Evolutionary conservation across 2,888 invertebrate species (phyloP).

Genomic region (Conchocele bisecta): DNA sequence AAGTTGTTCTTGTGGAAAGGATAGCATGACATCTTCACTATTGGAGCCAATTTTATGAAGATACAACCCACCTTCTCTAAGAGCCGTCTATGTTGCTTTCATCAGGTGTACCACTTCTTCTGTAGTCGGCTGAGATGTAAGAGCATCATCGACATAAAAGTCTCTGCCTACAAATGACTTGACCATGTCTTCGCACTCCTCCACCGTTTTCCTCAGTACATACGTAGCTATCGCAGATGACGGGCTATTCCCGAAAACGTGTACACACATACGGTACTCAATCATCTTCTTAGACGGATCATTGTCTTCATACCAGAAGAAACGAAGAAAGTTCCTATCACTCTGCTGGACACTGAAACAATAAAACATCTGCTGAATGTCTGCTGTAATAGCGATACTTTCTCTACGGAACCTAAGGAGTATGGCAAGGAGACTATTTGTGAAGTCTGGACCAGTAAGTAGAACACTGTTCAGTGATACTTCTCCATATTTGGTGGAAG

Average conservation of each 20-base stretch:
- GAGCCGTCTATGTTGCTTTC: conserved; percentile 17
- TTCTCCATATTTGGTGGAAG: conserved; percentile 27
- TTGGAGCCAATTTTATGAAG: conserved; percentile 46
- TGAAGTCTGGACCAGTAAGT: conserved; percentile 46
- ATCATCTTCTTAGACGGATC: conserved; percentile 13
- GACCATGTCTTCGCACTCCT: conserved; percentile 21
- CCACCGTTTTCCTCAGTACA: conserved; percentile 21
- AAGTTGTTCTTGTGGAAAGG: conserved; percentile 18
- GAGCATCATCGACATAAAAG: conserved; percentile 51
- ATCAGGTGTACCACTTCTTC: conserved; percentile 30
- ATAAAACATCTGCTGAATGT: conserved; percentile 57
- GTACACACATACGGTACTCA: conserved; percentile 43
- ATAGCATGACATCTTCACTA: conserved; percentile 14
- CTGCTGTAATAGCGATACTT: conserved; percentile 37
- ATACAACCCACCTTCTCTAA: conserved; percentile 8
- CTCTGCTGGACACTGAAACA: conserved; percentile 34
- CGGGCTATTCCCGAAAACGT: conserved; percentile 16
- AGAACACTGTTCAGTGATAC: conserved; percentile 23
- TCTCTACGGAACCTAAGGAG: conserved; percentile 45
- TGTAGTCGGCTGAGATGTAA: conserved; percentile 18
- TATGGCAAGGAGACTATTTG: conserved; percentile 43
- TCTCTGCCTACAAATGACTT: conserved; percentile 25
- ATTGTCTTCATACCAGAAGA: conserved; percentile 52
- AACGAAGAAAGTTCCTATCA: conserved; percentile 39
- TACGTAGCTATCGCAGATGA: conserved; percentile 21